phyloP scores from a whole-genome alignment of 2,797 vertebrate species.

The Pangasius djambal region DNA sequence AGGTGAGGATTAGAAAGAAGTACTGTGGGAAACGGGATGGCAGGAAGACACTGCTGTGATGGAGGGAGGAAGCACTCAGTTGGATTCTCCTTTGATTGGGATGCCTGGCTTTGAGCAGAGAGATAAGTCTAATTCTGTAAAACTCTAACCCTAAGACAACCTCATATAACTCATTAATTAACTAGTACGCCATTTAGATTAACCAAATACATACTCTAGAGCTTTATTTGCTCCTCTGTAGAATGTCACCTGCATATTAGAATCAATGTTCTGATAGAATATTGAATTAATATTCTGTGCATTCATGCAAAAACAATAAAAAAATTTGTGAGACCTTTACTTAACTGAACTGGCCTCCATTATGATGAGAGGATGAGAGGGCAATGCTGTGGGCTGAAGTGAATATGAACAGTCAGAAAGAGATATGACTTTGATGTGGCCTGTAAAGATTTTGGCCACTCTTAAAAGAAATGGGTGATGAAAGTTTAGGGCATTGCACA shows the following conservation, averaged over 20 bases:
- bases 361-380: slow-evolving; percentile 48
- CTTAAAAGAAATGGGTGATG: slow-evolving; percentile 53
- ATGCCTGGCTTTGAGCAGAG: slow-evolving; percentile 13
- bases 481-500: slow-evolving; percentile 43
- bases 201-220: slow-evolving; percentile 44
- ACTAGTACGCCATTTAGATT: slow-evolving; percentile 26
- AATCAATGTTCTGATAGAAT: slow-evolving; percentile 40
- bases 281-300: slow-evolving; percentile 21
- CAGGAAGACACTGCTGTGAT: slow-evolving; percentile 59
- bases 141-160: slow-evolving; percentile 34
- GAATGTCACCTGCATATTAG: slow-evolving; percentile 56
- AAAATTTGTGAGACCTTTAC: slow-evolving; percentile 16
- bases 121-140: slow-evolving; percentile 36
- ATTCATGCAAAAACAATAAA: slow-evolving; percentile 29
- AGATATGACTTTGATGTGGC: slow-evolving; percentile 64
- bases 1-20: slow-evolving; percentile 37
- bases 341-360: slow-evolving; percentile 21
- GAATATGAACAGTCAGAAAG: slow-evolving; percentile 51
- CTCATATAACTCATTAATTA: slow-evolving; percentile 13
- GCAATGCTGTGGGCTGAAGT: slow-evolving; percentile 45
- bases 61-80: slow-evolving; percentile 51
- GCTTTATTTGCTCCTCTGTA: slow-evolving; percentile 30
- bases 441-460: slow-evolving; percentile 61
- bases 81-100: slow-evolving; percentile 60
- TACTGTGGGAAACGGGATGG: slow-evolving; percentile 49